A percentile compares a stretch with the other conserved stretches of the same genome.
Evolutionary conservation across 2,888 invertebrate species (phyloP).

Genomic region (Cremastinae sp.): DNA sequence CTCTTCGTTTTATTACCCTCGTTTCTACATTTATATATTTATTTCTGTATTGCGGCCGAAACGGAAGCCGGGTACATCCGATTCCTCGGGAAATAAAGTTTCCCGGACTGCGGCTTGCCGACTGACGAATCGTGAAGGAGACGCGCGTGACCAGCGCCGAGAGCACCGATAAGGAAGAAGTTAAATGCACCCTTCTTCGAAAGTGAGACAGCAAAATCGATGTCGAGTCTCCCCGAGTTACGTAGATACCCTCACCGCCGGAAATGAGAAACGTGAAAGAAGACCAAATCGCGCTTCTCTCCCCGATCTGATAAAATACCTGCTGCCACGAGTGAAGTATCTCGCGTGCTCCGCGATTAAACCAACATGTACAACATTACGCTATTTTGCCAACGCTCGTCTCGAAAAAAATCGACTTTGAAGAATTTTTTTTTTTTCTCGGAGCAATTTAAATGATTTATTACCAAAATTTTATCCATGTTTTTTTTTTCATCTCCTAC

Average conservation of each 20-base stretch:
- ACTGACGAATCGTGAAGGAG: conserved; percentile 6
- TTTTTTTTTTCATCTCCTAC: too few species aligned
- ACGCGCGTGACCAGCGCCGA: conserved; percentile 20
- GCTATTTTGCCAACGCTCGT: neutral
- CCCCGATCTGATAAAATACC: conserved; percentile 25
- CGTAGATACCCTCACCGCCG: conserved; percentile 27
- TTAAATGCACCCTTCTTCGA: conserved; percentile 21
- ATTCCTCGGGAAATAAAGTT: conserved; percentile 26
- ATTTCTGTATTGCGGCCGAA: neutral
- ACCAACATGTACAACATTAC: neutral
- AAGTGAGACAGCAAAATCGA: conserved; percentile 15
- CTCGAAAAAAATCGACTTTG: too few species aligned
- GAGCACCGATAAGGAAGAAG: conserved; percentile 29
- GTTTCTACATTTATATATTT: neutral
- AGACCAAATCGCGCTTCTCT: conserved; percentile 30
- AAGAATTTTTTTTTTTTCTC: too few species aligned
- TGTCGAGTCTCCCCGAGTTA: conserved; percentile 2
- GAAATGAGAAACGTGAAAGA: conserved; percentile 48
- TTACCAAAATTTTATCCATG: too few species aligned
- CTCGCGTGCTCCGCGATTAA: conserved; percentile 38
- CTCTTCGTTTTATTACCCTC: neutral
- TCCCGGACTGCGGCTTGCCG: conserved; percentile 1
- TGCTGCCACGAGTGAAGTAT: conserved; percentile 24
- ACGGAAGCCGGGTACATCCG: neutral
- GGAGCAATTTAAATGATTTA: too few species aligned